phyloP scores from a whole-genome alignment of 2,113 vertebrate genomes.

The Symphodus melops region DNA sequence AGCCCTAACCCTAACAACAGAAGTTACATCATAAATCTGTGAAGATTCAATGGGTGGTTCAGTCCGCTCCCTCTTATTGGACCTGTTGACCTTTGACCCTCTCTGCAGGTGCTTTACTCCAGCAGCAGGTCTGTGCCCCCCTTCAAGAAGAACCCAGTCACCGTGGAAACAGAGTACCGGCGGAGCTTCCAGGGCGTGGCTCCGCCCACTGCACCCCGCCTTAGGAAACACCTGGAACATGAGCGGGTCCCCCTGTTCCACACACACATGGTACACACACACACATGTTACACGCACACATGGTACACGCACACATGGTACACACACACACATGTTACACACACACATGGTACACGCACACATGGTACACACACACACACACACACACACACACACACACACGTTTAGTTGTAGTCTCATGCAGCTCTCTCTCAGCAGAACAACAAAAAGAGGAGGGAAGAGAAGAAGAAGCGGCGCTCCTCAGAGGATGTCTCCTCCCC shows the following conservation, averaged over 20 bases:
- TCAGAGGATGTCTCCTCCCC: background rate
- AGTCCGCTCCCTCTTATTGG: no score
- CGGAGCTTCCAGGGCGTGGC: slow-evolving; percentile 51
- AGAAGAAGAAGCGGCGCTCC: slow-evolving; percentile 21
- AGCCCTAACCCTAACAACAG: no score
- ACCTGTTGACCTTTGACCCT: slow-evolving; percentile 7
- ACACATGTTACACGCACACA: background rate
- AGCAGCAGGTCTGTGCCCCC: slow-evolving; percentile 37
- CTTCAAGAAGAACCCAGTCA: slow-evolving; percentile 39
- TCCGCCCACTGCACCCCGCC: slow-evolving; percentile 38
- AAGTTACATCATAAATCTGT: background rate
- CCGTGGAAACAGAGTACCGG: slow-evolving; percentile 68
- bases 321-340: slow-evolving; percentile 51
- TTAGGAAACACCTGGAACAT: slow-evolving; percentile 54
- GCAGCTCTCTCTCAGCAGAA: slow-evolving; percentile 22
- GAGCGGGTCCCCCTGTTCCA: slow-evolving; percentile 57
- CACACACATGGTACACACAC: slow-evolving; percentile 36
- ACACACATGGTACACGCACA: slow-evolving; percentile 41
- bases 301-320: slow-evolving; percentile 9
- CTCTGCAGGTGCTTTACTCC: slow-evolving; percentile 51
- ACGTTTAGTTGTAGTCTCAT: no score
- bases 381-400: slow-evolving; percentile 7
- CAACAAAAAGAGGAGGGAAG: slow-evolving; percentile 49
- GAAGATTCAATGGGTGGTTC: background rate
- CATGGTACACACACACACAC: background rate